These are phyloP conservation scores for Calephelis nemesis DNA, from an alignment of 1,140 invertebrate genomes.

Conservation along the genomic window DNA sequence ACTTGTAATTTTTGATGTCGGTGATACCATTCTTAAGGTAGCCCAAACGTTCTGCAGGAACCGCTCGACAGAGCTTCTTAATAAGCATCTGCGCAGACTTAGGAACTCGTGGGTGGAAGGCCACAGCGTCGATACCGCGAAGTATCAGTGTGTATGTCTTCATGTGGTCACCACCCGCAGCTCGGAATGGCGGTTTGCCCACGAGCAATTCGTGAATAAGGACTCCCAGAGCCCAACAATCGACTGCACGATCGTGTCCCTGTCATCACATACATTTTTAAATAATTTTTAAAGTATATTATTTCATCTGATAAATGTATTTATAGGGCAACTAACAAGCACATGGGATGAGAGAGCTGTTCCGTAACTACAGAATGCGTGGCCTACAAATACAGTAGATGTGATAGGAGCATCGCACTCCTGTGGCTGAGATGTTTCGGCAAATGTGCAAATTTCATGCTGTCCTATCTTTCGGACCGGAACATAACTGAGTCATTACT, in stretches of 20 bases:
- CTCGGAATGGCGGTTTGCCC: conserved; percentile 96
- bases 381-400: too few relatives aligned
- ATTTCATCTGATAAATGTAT: too few relatives aligned
- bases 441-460: too few relatives aligned
- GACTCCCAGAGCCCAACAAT: conserved; percentile 97
- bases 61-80: conserved; percentile 91
- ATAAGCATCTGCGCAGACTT: conserved; percentile 91
- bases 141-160: conserved; percentile 98
- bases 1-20: conserved; percentile 97
- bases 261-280: conserved; percentile 40
- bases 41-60: conserved; percentile 95
- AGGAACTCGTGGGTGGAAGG: conserved; percentile 89
- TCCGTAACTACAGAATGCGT: too few relatives aligned
- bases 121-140: conserved; percentile 94
- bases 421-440: too few relatives aligned
- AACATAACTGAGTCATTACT: too few relatives aligned
- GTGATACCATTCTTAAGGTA: conserved; percentile 94
- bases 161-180: conserved; percentile 92
- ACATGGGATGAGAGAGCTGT: too few relatives aligned
- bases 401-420: too few relatives aligned
- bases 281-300: too few relatives aligned
- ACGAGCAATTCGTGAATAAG: conserved; percentile 95
- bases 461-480: too few relatives aligned
- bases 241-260: conserved; percentile 94
- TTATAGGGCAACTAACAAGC: too few relatives aligned